phyloP scores from a whole-genome alignment of 2,797 vertebrate genomes.

The Chaenodraco wilsoni region DNA sequence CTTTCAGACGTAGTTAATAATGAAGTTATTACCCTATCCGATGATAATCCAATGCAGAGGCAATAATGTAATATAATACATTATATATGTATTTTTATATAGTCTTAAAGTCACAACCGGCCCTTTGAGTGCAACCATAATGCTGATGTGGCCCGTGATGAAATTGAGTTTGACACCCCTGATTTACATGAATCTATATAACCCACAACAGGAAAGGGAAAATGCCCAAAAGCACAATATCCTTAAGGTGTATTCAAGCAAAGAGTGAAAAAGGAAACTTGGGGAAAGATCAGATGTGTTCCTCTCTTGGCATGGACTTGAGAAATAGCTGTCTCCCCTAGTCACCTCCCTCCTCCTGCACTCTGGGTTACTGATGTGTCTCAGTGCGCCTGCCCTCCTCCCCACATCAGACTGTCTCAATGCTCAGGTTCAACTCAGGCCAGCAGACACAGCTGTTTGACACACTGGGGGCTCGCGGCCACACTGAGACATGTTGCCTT shows the following conservation, averaged over 20 bases:
- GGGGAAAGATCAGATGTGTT: not conserved
- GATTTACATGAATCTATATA: too few species aligned
- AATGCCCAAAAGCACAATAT: too few species aligned
- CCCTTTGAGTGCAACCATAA: too few species aligned
- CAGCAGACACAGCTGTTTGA: slow-evolving; percentile 23
- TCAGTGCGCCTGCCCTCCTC: slow-evolving; percentile 2
- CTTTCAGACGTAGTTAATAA: too few species aligned
- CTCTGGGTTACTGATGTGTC: slow-evolving; percentile 20
- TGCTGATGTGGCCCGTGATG: too few species aligned
- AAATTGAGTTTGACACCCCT: too few species aligned
- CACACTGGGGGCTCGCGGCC: not conserved
- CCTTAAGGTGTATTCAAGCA: not conserved
- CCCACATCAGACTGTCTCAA: slow-evolving; percentile 33
- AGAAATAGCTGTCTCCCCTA: slow-evolving; percentile 8
- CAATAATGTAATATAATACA: too few species aligned
- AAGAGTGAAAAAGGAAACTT: not conserved
- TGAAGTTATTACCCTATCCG: too few species aligned
- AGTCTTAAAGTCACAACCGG: too few species aligned
- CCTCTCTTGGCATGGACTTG: not conserved
- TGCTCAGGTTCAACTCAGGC: slow-evolving; percentile 6
- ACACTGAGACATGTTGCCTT: not conserved
- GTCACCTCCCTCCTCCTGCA: slow-evolving; percentile 38
- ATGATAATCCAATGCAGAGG: too few species aligned
- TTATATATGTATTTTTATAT: too few species aligned
- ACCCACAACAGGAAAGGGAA: too few species aligned